Evolutionary conservation across 2,113 vertebrate species (phyloP), one percentile per base, ranked within the genome.

Genomic region (Rhinichthys klamathensis): DNA sequence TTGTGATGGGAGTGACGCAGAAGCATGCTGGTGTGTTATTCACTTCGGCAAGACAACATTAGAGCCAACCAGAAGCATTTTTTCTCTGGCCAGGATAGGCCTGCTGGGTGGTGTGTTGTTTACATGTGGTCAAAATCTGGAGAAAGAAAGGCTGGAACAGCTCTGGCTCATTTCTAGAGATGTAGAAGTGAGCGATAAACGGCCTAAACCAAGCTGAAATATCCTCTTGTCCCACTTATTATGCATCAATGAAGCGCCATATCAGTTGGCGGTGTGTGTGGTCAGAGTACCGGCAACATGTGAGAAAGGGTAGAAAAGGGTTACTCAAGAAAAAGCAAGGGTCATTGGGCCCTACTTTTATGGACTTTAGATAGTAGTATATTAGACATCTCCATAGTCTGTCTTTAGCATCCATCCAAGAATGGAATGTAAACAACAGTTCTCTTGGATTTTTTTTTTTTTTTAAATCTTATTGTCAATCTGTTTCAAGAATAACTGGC

Each of bases 61-160:
- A 78, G n/a, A 63, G 87, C 91, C 92, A 90, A 91, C 92, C 91
- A 93, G 90, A 92, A 90, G 75, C 85, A 90, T 89, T 92, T 63
- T 41, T 89, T 75, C 87, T 51, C 69, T 75, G 11, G 76, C 86
- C 86, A 88, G 84, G 89, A 92, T 90, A n/a, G 89, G 90, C 90
- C 88, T 86, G 80, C 88, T 82, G 88, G 88, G 87, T 93, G 91
- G 85, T 91, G 89, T 90, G 86, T 46, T 82, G 84, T 80, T 85
- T 44, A 72, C 93, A 87, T 80, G 75, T 89, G 88, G 89, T 86
- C 89, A 60, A 49, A 88, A 86, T 80, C 79, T 89, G 86, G 79
- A 74, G 32, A 63, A 61, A 23, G 41, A 32, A 65, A 65, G 46
- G 23, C 60, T 69, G 63, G 23, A 65, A 21, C 25, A 49, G 51